phyloP scores from a whole-genome alignment of 2,113 vertebrate species.

The Siphamia tubifer region DNA sequence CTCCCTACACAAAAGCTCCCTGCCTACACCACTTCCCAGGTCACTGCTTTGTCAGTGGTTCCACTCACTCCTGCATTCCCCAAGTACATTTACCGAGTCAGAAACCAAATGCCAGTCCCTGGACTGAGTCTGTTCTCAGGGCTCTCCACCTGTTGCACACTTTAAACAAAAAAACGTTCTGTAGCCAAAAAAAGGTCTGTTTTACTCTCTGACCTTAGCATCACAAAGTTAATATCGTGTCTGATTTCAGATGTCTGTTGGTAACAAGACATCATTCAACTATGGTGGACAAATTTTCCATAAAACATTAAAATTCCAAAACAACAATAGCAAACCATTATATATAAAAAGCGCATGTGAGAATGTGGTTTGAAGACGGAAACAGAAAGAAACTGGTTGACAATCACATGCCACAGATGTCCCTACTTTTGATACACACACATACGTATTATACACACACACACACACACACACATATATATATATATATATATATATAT shows the following conservation, averaged over 20 bases:
- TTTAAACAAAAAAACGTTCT: not conserved
- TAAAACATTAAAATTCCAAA: slow-evolving; percentile 23
- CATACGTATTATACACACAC: too few species aligned
- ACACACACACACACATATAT: too few species aligned
- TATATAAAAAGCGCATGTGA: not conserved
- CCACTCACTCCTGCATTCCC: slow-evolving; percentile 60
- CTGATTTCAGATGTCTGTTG: not conserved
- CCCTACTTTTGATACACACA: too few species aligned
- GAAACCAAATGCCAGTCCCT: slow-evolving; percentile 34
- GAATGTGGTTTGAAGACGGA: not conserved
- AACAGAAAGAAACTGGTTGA: not conserved
- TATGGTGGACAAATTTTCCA: slow-evolving; percentile 19
- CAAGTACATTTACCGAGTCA: slow-evolving; percentile 58
- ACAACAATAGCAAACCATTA: not conserved
- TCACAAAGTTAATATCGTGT: not conserved
- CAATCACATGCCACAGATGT: too few species aligned
- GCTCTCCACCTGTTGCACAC: slow-evolving; percentile 11
- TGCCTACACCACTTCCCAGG: slow-evolving; percentile 82
- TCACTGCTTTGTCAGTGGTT: slow-evolving; percentile 78
- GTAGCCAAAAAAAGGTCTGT: not conserved
- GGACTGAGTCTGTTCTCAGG: not conserved
- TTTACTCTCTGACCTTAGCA: not conserved
- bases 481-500: too few species aligned
- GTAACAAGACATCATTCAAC: too few species aligned
- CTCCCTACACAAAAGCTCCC: slow-evolving; percentile 80